Evolutionary conservation across 1,140 invertebrate species (phyloP), one percentile per base, ranked within the genome.

Genomic region (Samia ricini): DNA sequence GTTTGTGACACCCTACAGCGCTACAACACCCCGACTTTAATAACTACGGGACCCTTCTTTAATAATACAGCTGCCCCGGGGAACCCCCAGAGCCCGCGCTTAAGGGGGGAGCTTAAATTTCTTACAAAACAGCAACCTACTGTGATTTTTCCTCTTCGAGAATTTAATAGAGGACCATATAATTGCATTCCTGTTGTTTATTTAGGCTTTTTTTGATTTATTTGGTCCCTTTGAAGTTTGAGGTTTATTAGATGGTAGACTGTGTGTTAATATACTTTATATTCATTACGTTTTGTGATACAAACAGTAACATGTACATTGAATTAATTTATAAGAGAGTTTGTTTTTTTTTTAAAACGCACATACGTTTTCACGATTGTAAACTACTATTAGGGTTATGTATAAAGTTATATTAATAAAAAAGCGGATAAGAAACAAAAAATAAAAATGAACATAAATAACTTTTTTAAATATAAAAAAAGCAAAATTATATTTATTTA

Each of bases 21-120:
- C 62, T 68, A 54, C 59, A 83, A 76, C 81, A 78, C 74, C 77
- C 72, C 74, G 70, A 71, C 76, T 81, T 82, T 83, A 83, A 84
- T 85, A 85, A 82, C 74, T 76, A 74, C 58, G 56, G 69, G 42
- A 52, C 65, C 66, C 66, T 64, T 48, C 22, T 67, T 69, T 69
- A 72, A 72, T 72, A 84, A 84, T 81, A 83, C 69, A 77, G 63
- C 67, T 60, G 60, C 74, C 33, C 33, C 76, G 56, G 64, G 74
- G 76, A 80, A 72, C 51, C 68, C 76, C 76, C 55, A 24, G 58
- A 74, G 74, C 57, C 56, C 63, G 54, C 74, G 73, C 72, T 71
- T 64, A 69, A 66, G 72, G 79, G 72, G 79, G 77, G 64, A 56
- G 51, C 72, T 70, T 76, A 77, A 76, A 69, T 69, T 72, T 76